Conservation (phyloP, 2,888 invertebrate genomes). For the Entomobrya proxima region DNA sequence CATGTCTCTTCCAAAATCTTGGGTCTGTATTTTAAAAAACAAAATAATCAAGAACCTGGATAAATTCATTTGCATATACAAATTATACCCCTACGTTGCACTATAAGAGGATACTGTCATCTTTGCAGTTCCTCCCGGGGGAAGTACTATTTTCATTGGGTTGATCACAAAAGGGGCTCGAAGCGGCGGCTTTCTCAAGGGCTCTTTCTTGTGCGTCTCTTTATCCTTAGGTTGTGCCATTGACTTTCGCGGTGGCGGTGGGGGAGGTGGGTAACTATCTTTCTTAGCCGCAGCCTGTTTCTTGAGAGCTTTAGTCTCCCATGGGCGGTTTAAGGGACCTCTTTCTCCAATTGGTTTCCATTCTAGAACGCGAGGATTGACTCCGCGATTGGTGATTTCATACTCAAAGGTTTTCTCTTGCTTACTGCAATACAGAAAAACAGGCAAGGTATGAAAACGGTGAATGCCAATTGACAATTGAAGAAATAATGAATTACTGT, state of each 20-base stretch:
- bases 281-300: background rate
- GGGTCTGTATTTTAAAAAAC: constrained; percentile 3
- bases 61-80: no score
- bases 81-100: no score
- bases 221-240: background rate
- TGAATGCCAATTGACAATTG: background rate
- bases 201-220: background rate
- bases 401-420: constrained; percentile 44
- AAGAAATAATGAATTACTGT: background rate
- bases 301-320: background rate
- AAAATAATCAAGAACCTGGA: no score
- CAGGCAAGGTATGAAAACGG: background rate
- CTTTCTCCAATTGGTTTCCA: constrained; percentile 41
- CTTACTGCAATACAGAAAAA: constrained; percentile 37
- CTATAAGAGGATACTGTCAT: constrained; percentile 41
- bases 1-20: constrained; percentile 30
- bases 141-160: constrained; percentile 19
- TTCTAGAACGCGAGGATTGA: constrained; percentile 52
- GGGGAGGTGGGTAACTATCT: background rate
- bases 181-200: background rate
- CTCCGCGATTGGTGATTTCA: constrained; percentile 59
- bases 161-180: constrained; percentile 37
- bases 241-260: background rate
- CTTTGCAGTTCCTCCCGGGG: background rate
- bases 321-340: constrained; percentile 41